These are phyloP conservation scores for Drosophila bocqueti DNA, from an alignment of 1,140 invertebrate genomes.

Conservation along the genomic window DNA sequence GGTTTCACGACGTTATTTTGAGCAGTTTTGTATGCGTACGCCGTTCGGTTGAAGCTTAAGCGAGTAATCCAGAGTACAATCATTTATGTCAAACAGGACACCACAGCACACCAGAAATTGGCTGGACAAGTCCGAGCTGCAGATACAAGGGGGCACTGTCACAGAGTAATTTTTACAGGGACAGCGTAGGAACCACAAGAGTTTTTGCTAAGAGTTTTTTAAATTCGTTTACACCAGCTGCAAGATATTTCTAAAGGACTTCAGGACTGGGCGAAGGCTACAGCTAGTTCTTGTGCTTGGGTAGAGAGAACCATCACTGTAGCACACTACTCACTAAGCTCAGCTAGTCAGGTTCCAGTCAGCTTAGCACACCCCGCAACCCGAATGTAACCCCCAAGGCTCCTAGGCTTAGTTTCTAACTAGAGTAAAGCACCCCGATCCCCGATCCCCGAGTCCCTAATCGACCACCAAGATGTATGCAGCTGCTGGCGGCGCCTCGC, in stretches of 20 bases:
- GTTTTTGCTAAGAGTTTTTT: slow-evolving; percentile 75
- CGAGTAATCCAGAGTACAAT: slow-evolving; percentile 80
- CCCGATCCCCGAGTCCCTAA: background rate
- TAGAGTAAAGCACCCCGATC: slow-evolving; percentile 25
- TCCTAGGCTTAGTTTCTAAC: slow-evolving; percentile 53
- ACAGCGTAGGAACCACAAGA: slow-evolving; percentile 44
- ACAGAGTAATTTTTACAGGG: slow-evolving; percentile 67
- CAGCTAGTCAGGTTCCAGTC: slow-evolving; percentile 2
- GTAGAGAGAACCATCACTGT: background rate
- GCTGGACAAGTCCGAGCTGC: slow-evolving; percentile 16
- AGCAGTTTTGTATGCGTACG: slow-evolving; percentile 58
- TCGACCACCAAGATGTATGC: slow-evolving; percentile 88
- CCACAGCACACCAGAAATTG: slow-evolving; percentile 41
- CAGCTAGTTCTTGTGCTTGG: too few species aligned
- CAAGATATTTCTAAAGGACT: slow-evolving; percentile 28
- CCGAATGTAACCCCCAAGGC: slow-evolving; percentile 51
- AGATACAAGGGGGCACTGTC: slow-evolving; percentile 11
- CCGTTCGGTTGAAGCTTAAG: slow-evolving; percentile 73
- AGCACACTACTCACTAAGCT: background rate
- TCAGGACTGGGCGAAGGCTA: slow-evolving; percentile 6
- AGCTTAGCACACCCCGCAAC: slow-evolving; percentile 8
- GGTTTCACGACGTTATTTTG: slow-evolving; percentile 71
- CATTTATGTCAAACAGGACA: slow-evolving; percentile 82
- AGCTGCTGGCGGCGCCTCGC: slow-evolving; percentile 90
- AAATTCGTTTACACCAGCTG: slow-evolving; percentile 69